Evolutionary conservation across 1,140 invertebrate genomes (phyloP).

Genomic region (Schlechtendalia chinensis): DNA sequence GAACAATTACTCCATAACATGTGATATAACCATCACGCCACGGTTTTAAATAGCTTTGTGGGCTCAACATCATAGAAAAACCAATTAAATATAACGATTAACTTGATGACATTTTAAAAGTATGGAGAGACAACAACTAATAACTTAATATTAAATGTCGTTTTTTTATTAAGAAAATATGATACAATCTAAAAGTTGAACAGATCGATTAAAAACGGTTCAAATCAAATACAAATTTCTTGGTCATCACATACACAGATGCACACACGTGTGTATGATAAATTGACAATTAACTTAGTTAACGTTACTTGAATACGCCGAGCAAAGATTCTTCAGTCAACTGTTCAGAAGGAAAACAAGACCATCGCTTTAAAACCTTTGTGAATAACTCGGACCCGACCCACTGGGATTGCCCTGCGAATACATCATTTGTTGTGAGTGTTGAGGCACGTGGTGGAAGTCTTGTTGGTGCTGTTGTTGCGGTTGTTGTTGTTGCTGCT

Average conservation of each 20-base stretch:
- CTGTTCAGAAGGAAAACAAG: not conserved
- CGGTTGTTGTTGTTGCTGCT: conserved; percentile 56
- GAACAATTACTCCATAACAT: no score
- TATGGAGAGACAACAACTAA: no score
- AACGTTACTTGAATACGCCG: not conserved
- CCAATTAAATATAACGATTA: no score
- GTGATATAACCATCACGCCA: no score
- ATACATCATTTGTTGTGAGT: conserved; percentile 54
- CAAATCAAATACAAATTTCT: not conserved
- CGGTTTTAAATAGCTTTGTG: no score
- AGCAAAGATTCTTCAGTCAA: no score
- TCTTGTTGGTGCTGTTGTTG: conserved; percentile 54
- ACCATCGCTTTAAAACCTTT: conserved; percentile 51
- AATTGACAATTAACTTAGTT: not conserved
- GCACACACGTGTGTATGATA: no score
- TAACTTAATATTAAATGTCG: no score
- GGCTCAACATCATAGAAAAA: no score
- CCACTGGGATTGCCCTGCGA: conserved; percentile 35
- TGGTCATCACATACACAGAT: not conserved
- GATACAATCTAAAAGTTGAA: not conserved
- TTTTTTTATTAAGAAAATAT: not conserved
- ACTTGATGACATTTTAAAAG: no score
- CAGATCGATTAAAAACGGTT: not conserved
- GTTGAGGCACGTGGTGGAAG: conserved; percentile 53
- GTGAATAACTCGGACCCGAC: conserved; percentile 20